Base-by-base conservation (phyloP, 2,888 invertebrate genomes). In the Magallana nippona region DNA sequence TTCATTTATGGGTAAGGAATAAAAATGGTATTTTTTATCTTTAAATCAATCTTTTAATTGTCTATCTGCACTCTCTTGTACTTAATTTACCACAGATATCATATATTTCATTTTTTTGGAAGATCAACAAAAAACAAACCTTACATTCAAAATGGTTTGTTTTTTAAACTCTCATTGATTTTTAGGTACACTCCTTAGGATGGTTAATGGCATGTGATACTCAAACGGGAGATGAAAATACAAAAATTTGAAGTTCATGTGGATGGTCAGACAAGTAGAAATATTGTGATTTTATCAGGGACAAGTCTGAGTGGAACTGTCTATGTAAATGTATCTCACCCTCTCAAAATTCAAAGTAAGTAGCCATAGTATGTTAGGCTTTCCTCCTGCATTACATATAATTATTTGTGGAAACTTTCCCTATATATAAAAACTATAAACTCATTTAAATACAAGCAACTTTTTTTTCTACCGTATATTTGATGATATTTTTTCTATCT, bases 261-360 rank as follows among this genome's bases (percentile, higher is more conserved):
- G 71, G 71, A 71, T 13, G 71, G 71, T 71, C 71, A 71, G 71
- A 71, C 71, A 22, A 71, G 71, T 27, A 71, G 71, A 2, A 71
- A 71, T 32, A 71, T 71, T 27, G 71, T 71, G 27, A 22, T 71
- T 22, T 27, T 27, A 11, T 71, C 71, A 27, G 71, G 71, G 22
- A 71, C 71, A 71, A 32, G 32, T 71, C 27, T 71, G 27, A 71
- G 71, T 11, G 71, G 71, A 19, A 71, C 71, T 13, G 71, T 71
- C 15, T 27, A 32, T 22, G 22, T 71, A 27, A 71, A 71, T 71
- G 71, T 71, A 5, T 71, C 71, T 22, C 71, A 71, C 15, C 32
- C 71, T 13, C 71, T 71, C 71, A 71, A 71, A 71, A 27, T 71
- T 13, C 71, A 71, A 27, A 71, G 71, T 71, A 71, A 71, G 71